phyloP scores from a whole-genome alignment of 2,113 vertebrate species.

The Oryzias melastigma region DNA sequence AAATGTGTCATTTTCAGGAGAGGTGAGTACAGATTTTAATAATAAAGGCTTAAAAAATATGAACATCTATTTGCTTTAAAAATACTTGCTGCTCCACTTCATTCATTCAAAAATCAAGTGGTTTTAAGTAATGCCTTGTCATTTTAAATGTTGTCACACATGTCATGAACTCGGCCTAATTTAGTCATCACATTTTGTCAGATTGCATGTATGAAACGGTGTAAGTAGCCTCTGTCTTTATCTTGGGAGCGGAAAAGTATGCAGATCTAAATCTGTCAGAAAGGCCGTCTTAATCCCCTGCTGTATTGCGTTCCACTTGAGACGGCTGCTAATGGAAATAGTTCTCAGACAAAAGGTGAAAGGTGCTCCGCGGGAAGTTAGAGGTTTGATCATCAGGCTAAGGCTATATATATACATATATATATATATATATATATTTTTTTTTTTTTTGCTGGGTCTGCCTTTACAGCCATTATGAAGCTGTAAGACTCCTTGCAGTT shows the following conservation, averaged over 20 bases:
- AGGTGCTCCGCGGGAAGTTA: conserved; percentile 54
- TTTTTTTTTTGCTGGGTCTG: conserved; percentile 20
- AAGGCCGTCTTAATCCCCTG: conserved; percentile 67
- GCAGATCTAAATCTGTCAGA: conserved; percentile 60
- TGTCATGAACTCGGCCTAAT: conserved; percentile 14
- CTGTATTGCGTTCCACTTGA: conserved; percentile 61
- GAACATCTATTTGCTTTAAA: background rate
- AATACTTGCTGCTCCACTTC: background rate
- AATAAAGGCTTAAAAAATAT: background rate
- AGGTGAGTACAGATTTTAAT: conserved; percentile 77
- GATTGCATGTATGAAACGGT: conserved; percentile 32
- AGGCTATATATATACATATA: conserved; percentile 18
- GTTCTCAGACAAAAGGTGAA: conserved; percentile 57
- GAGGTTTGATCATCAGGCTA: conserved; percentile 53
- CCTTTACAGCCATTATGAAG: too few relatives aligned
- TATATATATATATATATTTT: conserved; percentile 19
- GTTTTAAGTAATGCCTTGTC: background rate
- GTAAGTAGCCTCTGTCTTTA: conserved; percentile 40
- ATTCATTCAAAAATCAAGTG: background rate
- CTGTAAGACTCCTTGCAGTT: too few relatives aligned
- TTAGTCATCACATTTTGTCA: conserved; percentile 20
- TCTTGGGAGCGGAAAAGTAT: conserved; percentile 62
- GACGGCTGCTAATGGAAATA: conserved; percentile 54
- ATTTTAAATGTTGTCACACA: conserved; percentile 6
- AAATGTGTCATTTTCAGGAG: conserved; percentile 84